Evolutionary conservation across 2,113 vertebrate genomes (phyloP).

Genomic region (Anolis sagrei): DNA sequence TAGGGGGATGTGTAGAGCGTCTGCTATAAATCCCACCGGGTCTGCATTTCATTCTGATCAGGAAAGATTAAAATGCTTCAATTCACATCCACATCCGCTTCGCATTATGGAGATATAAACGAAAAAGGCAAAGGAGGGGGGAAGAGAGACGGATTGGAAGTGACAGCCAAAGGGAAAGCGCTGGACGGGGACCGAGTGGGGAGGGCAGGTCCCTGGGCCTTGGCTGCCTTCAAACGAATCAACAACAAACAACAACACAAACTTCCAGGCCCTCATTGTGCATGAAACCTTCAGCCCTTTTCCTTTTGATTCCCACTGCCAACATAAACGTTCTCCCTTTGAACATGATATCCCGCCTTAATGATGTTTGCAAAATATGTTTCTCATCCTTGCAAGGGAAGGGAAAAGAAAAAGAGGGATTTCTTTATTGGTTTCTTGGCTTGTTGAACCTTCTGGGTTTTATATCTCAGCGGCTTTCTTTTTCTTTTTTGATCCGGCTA

Average conservation of each 20-base stretch:
- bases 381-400: conserved; percentile 2
- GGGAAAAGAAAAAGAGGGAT: neutral
- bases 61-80: conserved; percentile 44
- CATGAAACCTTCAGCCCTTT: conserved; percentile 4
- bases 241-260: neutral
- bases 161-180: conserved; percentile 4
- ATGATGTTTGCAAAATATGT: conserved; percentile 32
- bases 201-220: neutral
- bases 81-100: conserved; percentile 39
- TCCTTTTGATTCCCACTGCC: neutral
- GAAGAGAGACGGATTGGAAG: conserved; percentile 24
- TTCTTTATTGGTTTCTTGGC: neutral
- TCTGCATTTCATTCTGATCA: conserved; percentile 49
- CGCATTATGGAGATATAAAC: conserved; percentile 40
- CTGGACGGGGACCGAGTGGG: neutral
- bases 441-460: neutral
- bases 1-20: conserved; percentile 31
- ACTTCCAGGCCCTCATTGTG: neutral
- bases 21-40: conserved; percentile 41
- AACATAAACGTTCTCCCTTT: conserved; percentile 26
- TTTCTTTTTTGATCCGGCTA: neutral
- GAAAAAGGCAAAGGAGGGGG: neutral
- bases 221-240: conserved; percentile 3
- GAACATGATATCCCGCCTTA: conserved; percentile 25
- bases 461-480: neutral